Base-by-base conservation (phyloP, 2,797 vertebrate species). In the Gymnoscopelus braueri region DNA sequence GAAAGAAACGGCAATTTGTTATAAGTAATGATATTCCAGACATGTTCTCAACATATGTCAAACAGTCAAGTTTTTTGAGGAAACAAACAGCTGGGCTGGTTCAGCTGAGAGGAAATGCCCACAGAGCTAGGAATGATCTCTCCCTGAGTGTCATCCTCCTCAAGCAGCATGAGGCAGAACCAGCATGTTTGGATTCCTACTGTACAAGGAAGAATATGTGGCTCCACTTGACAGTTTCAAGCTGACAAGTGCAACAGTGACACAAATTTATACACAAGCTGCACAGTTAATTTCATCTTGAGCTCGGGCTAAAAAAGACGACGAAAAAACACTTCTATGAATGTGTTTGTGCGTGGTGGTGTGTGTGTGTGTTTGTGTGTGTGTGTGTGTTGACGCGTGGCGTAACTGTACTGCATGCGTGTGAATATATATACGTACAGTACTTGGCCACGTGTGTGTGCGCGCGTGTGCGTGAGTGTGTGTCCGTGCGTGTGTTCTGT, bases 211-310 rank as follows among this genome's bases (percentile, higher is more conserved):
- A 83, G 87, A 92, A 86, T 83, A 87, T 91, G 88, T 19, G 87
- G 87, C 83, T 89, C 88, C 87, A 87, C 91, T 92, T 95, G 95
- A 91, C 92, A 94, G 91, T 92, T 87, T 79, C 89, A 88, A 35
- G 85, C 89, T 94, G 95, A 94, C 93, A 93, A 94, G 90, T 92
- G 88, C 87, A 93, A 91, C 90, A 89, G 80, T 93, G 94, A 95
- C 93, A 94, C 91, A 92, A 94, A 93, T 93, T 89, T 92, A 87
- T 91, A 90, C 90, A 85, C 93, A 93, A 93, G 90, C 90, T 87
- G 73, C 92, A 84, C 89, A 90, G 89, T 90, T 87, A 86, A 92
- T 91, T 92, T 91, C 88, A 84, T 91, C 91, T 66, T 68, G 68
- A 67, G 78, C 78, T 77, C 69, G 75, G 81, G 84, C 72, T 86